Conservation (phyloP, 1,140 invertebrate species). For the Caenorhabditis remanei region DNA sequence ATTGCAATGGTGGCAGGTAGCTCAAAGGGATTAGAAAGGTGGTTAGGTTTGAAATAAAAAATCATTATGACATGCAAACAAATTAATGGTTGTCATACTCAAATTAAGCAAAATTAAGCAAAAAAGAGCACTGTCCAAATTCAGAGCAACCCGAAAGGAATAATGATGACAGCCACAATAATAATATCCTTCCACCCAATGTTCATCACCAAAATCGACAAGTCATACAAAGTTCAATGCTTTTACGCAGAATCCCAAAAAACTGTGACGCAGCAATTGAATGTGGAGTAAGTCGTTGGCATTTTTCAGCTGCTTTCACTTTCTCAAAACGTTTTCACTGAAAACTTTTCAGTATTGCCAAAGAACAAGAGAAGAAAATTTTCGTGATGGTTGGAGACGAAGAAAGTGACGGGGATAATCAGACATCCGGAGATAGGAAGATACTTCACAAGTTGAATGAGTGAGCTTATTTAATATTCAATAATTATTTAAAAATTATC, state of each 20-base stretch:
- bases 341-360: slow-evolving; percentile 61
- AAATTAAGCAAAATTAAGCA: too few relatives aligned
- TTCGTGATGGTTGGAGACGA: slow-evolving; percentile 66
- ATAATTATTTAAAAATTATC: neutral
- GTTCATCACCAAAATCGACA: slow-evolving; percentile 70
- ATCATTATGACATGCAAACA: too few relatives aligned
- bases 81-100: too few relatives aligned
- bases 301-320: neutral
- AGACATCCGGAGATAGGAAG: neutral
- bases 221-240: slow-evolving; percentile 69
- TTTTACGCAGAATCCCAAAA: slow-evolving; percentile 68
- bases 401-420: neutral
- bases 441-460: slow-evolving; percentile 35
- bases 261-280: slow-evolving; percentile 67
- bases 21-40: neutral
- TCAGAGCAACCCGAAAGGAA: slow-evolving; percentile 67
- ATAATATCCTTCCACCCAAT: slow-evolving; percentile 69
- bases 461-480: neutral
- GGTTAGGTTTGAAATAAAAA: too few relatives aligned
- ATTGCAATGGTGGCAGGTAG: neutral
- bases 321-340: neutral
- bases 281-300: slow-evolving; percentile 64
- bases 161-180: slow-evolving; percentile 66
- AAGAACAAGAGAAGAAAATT: slow-evolving; percentile 65
- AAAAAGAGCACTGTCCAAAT: too few relatives aligned